Evolutionary conservation across 2,113 vertebrate species (phyloP).

Genomic region (Oreochromis aureus): DNA sequence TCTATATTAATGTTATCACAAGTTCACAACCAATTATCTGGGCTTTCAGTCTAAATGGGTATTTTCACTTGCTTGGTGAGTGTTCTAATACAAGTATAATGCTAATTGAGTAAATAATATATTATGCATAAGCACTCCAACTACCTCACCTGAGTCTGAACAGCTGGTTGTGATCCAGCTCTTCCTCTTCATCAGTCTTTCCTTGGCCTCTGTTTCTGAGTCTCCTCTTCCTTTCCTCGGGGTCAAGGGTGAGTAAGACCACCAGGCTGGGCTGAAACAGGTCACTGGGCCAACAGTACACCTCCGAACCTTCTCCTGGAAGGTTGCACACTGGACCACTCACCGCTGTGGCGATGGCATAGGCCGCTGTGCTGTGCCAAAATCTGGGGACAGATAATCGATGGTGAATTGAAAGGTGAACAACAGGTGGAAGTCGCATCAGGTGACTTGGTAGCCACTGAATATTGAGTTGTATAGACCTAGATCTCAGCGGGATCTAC

Average conservation of each 20-base stretch:
- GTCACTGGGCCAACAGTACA: slow-evolving; percentile 87
- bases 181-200: slow-evolving; percentile 81
- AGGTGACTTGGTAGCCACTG: not conserved
- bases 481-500: not conserved
- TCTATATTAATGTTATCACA: not conserved
- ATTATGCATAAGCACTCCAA: not conserved
- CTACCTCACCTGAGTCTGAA: slow-evolving; percentile 82
- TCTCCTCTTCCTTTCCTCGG: slow-evolving; percentile 77
- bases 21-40: not conserved
- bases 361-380: slow-evolving; percentile 94
- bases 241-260: slow-evolving; percentile 80
- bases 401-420: not conserved
- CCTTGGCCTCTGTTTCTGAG: slow-evolving; percentile 75
- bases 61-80: not conserved
- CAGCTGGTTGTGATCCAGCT: slow-evolving; percentile 78
- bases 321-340: slow-evolving; percentile 74
- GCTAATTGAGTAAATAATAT: not conserved
- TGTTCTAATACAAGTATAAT: not conserved
- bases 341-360: slow-evolving; percentile 86
- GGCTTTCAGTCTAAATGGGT: not conserved
- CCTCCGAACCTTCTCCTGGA: slow-evolving; percentile 72
- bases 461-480: not conserved
- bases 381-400: slow-evolving; percentile 69
- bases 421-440: not conserved
- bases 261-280: slow-evolving; percentile 83